phyloP scores from a whole-genome alignment of 2,113 vertebrate genomes.

The Neolamprologus devosi region DNA sequence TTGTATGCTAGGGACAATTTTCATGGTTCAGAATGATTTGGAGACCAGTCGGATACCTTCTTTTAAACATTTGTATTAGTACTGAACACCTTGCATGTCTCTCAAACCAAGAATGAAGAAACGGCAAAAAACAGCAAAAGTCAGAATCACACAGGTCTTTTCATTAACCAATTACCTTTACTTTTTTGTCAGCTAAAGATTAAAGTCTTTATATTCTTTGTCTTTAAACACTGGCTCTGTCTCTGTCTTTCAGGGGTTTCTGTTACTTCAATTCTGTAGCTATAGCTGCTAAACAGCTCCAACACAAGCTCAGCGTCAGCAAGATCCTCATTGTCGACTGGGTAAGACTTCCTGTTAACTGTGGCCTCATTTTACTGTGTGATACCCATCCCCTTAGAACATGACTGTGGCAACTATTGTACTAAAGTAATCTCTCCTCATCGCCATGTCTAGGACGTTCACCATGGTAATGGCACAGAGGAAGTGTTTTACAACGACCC shows the following conservation, averaged over 20 bases:
- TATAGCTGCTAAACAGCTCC: constrained; percentile 81
- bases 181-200: neutral
- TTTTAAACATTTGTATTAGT: neutral
- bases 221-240: neutral
- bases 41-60: neutral
- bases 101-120: neutral
- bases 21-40: neutral
- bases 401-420: neutral
- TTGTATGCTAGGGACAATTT: neutral
- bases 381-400: neutral
- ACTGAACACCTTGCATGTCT: neutral
- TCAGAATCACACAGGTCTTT: neutral
- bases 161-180: neutral
- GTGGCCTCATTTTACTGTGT: neutral
- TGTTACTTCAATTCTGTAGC: constrained; percentile 95
- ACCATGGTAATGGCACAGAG: constrained; percentile 91
- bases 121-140: neutral
- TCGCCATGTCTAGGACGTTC: constrained; percentile 76
- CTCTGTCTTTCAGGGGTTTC: constrained; percentile 74
- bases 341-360: constrained; percentile 67
- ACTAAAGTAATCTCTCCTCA: neutral
- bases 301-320: constrained; percentile 77
- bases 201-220: neutral
- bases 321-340: constrained; percentile 96
- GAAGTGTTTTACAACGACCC: constrained; percentile 88